Percentiles rank a stretch among this genome's conserved stretches.
phyloP scores from a whole-genome alignment of 2,797 vertebrate species.

The Semotilus atromaculatus region DNA sequence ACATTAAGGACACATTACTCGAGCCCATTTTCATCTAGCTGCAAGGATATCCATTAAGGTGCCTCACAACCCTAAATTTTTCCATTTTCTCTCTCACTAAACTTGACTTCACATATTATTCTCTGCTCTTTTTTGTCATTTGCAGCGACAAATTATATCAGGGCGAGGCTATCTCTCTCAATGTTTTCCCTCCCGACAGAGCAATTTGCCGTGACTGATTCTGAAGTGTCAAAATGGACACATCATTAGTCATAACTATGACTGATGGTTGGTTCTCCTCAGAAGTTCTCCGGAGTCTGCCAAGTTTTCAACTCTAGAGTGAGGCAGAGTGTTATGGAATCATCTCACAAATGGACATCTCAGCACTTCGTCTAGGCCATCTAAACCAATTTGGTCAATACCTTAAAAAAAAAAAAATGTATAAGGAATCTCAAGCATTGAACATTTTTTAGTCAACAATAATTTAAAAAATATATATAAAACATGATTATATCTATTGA shows the following conservation, averaged over 20 bases:
- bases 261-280: constrained; percentile 77
- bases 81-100: constrained; percentile 87
- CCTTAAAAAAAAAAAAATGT: not conserved
- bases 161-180: constrained; percentile 79
- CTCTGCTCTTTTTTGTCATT: constrained; percentile 84
- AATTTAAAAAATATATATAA: not conserved
- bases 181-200: constrained; percentile 75
- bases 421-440: not conserved
- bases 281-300: constrained; percentile 76
- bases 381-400: constrained; percentile 27
- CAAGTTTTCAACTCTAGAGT: constrained; percentile 57
- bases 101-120: constrained; percentile 87
- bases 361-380: constrained; percentile 29
- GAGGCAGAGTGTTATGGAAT: constrained; percentile 37
- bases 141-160: constrained; percentile 84
- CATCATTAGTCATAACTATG: constrained; percentile 81
- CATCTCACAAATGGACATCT: constrained; percentile 61
- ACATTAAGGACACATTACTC: constrained; percentile 82
- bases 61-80: constrained; percentile 84
- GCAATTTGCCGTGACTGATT: constrained; percentile 83
- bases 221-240: constrained; percentile 84
- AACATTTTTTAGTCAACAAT: not conserved
- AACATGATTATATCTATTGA: not conserved
- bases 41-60: constrained; percentile 87
- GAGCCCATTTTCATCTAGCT: constrained; percentile 80